Evolutionary conservation across 2,797 vertebrate species (phyloP).

Genomic region (Telmatherina bonti): DNA sequence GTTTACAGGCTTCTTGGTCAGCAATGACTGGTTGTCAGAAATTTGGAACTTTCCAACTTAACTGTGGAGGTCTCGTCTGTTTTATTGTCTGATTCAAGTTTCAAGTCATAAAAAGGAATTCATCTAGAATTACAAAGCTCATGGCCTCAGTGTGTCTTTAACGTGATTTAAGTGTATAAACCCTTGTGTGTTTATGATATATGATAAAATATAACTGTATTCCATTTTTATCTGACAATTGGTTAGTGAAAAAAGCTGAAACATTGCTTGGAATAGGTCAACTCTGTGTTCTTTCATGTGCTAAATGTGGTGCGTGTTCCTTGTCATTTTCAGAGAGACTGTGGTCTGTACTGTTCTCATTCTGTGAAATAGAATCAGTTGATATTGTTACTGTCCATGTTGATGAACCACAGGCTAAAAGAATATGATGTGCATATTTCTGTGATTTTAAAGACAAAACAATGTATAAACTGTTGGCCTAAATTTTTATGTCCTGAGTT

Average conservation of each 20-base stretch:
- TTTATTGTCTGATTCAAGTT: not conserved
- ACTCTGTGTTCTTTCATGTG: constrained; percentile 44
- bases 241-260: constrained; percentile 3
- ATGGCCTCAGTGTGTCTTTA: constrained; percentile 17
- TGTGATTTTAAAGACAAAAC: constrained; percentile 20
- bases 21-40: not conserved
- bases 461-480: constrained; percentile 34
- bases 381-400: constrained; percentile 21
- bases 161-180: constrained; percentile 29
- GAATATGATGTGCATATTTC: constrained; percentile 10
- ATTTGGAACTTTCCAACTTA: no score
- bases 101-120: not conserved
- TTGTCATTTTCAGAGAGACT: constrained; percentile 28
- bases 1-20: no score
- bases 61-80: no score
- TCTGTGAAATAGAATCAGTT: constrained; percentile 34
- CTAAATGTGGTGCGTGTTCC: constrained; percentile 45
- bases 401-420: constrained; percentile 9
- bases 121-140: not conserved
- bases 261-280: constrained; percentile 25
- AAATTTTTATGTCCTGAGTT: constrained; percentile 28
- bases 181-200: constrained; percentile 19
- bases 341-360: constrained; percentile 15
- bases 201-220: constrained; percentile 11
- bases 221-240: constrained; percentile 11